A percentile compares a stretch with the other conserved stretches of the same genome.
These are phyloP conservation scores for Nomada hirtipes DNA, from an alignment of 2,888 invertebrate genomes.

Conservation along the genomic window DNA sequence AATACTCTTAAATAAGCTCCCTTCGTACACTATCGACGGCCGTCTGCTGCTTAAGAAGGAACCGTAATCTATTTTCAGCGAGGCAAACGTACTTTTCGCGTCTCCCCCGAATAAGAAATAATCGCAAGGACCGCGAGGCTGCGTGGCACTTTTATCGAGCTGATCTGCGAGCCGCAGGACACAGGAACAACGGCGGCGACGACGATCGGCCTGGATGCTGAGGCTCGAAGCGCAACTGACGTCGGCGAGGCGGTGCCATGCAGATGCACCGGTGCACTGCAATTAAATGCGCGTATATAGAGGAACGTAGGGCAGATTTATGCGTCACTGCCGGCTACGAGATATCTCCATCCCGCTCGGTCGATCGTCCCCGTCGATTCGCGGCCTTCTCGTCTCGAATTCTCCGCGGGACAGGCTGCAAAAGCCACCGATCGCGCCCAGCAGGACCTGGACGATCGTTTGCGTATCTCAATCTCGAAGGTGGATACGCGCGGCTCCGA, in stretches of 20 bases:
- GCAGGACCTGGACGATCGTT: conserved; percentile 46
- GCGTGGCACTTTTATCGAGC: conserved; percentile 48
- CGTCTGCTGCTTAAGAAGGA: background rate
- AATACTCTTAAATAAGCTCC: background rate
- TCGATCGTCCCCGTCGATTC: conserved; percentile 30
- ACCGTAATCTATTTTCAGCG: background rate
- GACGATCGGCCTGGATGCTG: conserved; percentile 34
- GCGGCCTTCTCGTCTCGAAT: conserved; percentile 41
- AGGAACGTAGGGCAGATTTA: conserved; percentile 68
- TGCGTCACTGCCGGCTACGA: conserved; percentile 74
- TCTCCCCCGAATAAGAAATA: background rate
- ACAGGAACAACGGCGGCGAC: conserved; percentile 41
- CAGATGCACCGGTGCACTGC: conserved; percentile 67
- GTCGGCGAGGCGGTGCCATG: conserved; percentile 49
- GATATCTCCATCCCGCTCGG: conserved; percentile 43
- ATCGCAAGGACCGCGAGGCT: too few relatives aligned
- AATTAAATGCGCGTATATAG: conserved; percentile 71
- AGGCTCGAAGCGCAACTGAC: conserved; percentile 56
- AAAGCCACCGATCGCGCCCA: conserved; percentile 56
- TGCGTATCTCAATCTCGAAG: conserved; percentile 73
- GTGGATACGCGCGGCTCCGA: conserved; percentile 47
- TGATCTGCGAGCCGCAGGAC: conserved; percentile 53
- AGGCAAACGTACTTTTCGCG: too few relatives aligned
- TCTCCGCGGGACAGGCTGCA: conserved; percentile 27
- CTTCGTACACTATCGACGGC: background rate